These are phyloP conservation scores for Listronotus oregonensis DNA, from an alignment of 1,140 invertebrate species.

Conservation along the genomic window DNA sequence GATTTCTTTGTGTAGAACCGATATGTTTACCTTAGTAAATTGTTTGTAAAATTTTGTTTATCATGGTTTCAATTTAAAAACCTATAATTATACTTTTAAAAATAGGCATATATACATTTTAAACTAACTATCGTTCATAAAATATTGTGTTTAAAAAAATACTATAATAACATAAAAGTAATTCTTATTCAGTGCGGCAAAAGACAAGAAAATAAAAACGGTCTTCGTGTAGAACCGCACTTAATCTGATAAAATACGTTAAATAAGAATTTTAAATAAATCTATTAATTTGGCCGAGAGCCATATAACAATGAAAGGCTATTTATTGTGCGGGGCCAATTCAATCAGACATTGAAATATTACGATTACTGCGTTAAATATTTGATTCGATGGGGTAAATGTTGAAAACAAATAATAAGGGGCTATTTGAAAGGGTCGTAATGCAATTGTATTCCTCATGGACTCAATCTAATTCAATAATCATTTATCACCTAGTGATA, in stretches of 20 bases:
- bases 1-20: too few species aligned
- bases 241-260: constrained; percentile 21
- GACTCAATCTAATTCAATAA: constrained; percentile 34
- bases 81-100: too few species aligned
- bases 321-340: constrained; percentile 28
- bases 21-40: too few species aligned
- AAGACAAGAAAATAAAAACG: background rate
- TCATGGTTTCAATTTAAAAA: too few species aligned
- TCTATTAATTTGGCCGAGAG: constrained; percentile 35
- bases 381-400: constrained; percentile 34
- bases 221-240: constrained; percentile 19
- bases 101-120: too few species aligned
- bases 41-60: too few species aligned
- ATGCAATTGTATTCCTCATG: constrained; percentile 15
- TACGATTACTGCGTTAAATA: constrained; percentile 27
- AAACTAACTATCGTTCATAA: too few species aligned
- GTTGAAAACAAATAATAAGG: constrained; percentile 36
- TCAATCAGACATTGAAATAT: constrained; percentile 39
- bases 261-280: constrained; percentile 31
- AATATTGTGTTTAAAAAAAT: too few species aligned
- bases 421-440: constrained; percentile 22
- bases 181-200: background rate
- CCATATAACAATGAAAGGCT: constrained; percentile 19
- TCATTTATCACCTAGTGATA: constrained; percentile 40
- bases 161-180: too few species aligned